phyloP scores from a whole-genome alignment of 2,888 invertebrate species.

The Aphodius granarius region DNA sequence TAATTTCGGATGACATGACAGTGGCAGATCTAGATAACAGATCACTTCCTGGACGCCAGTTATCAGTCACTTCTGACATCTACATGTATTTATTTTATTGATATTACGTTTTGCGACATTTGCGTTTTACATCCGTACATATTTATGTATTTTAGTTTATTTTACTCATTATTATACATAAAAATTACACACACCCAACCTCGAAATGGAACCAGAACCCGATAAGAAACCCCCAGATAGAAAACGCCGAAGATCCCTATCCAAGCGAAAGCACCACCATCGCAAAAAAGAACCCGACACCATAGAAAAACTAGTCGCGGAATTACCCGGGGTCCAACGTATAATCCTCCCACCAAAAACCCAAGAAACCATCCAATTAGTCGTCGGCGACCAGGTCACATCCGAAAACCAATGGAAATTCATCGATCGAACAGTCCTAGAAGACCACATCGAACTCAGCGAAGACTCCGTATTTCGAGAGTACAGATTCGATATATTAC shows the following conservation, averaged over 20 bases:
- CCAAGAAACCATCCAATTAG: conserved; percentile 64
- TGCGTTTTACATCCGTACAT: not conserved
- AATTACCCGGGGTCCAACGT: conserved; percentile 61
- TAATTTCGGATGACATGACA: too few relatives aligned
- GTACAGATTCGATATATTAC: conserved; percentile 49
- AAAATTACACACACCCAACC: not conserved
- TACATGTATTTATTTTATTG: not conserved
- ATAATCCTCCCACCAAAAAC: conserved; percentile 50
- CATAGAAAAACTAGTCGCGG: conserved; percentile 46
- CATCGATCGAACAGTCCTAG: conserved; percentile 62
- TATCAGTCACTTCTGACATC: not conserved
- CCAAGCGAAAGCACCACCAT: conserved; percentile 21
- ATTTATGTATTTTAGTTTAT: not conserved
- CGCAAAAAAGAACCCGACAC: conserved; percentile 24
- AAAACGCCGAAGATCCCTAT: not conserved
- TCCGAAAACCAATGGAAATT: conserved; percentile 75
- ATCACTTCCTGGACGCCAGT: not conserved
- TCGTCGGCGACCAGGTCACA: conserved; percentile 69
- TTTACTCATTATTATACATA: not conserved
- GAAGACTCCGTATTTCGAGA: conserved; percentile 57
- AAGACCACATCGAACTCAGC: conserved; percentile 63
- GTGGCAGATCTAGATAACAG: not conserved
- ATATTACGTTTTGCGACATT: not conserved
- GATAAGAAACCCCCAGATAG: not conserved
- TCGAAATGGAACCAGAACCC: not conserved